Conservation (phyloP, 2,888 invertebrate species). For the Amphipyra tragopoginis region DNA sequence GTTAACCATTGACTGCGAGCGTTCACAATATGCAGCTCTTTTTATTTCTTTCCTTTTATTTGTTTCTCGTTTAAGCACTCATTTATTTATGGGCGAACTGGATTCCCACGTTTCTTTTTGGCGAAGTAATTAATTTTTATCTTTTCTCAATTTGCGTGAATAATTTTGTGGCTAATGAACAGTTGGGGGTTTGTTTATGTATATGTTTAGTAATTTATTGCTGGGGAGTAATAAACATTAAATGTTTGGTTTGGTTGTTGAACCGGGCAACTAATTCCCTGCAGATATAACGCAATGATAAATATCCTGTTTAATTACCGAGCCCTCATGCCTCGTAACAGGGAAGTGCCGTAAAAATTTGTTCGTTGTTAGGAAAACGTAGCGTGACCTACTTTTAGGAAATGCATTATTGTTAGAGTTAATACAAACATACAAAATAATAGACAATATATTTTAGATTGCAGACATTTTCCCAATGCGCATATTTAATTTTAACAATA, state of each 20-base stretch:
- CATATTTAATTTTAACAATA: too few relatives aligned
- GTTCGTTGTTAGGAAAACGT: slow-evolving; percentile 7
- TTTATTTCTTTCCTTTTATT: slow-evolving; percentile 74
- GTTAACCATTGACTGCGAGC: slow-evolving; percentile 73
- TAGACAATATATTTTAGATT: too few relatives aligned
- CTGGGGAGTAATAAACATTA: slow-evolving; percentile 29
- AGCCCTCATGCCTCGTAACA: slow-evolving; percentile 10
- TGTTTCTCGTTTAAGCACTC: slow-evolving; percentile 71
- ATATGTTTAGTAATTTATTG: slow-evolving; percentile 45
- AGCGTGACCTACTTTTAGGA: not conserved
- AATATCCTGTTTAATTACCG: slow-evolving; percentile 46
- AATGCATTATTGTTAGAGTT: too few relatives aligned
- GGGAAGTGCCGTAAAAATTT: slow-evolving; percentile 23
- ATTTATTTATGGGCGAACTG: slow-evolving; percentile 68
- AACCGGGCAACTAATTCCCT: slow-evolving; percentile 33
- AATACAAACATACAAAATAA: too few relatives aligned
- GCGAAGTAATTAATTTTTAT: slow-evolving; percentile 68
- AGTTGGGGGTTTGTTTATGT: slow-evolving; percentile 39
- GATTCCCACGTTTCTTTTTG: slow-evolving; percentile 61
- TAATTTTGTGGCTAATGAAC: slow-evolving; percentile 45
- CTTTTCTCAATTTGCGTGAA: slow-evolving; percentile 49
- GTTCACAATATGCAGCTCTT: slow-evolving; percentile 73
- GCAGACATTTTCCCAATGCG: too few relatives aligned
- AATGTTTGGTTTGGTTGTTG: slow-evolving; percentile 34
- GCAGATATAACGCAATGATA: slow-evolving; percentile 44